Evolutionary conservation across 23 tunicate species (phyloP), one percentile per base, ranked within the genome.

Genomic region (Aplidium turbinatum): DNA sequence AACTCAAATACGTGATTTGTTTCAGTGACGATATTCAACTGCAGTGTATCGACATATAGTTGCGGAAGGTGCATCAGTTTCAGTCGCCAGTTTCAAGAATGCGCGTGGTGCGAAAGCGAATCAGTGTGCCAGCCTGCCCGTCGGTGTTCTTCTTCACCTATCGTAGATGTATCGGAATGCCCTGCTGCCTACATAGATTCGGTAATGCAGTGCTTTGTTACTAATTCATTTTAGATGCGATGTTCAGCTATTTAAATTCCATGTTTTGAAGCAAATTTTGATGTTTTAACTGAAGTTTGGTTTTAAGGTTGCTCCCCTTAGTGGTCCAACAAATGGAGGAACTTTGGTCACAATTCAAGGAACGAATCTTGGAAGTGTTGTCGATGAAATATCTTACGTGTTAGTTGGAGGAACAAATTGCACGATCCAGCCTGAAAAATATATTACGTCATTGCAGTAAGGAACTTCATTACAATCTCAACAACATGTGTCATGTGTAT

Each of bases 41-140:
- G 62, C n/a, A 20, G 23, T 47, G 33, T 28, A 3, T 25, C 13
- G 27, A 7, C 35, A 9, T 58, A 70, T 45, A 36, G 36, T 22
- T 70, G 76, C 47, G 46, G 47, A 2, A 45, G 38, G 25, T 70
- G 76, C 35, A 48, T 70, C n/a, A 58, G 27, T 3, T 70, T 70
- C 19, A 33, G 76, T 11, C 20, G 58, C 16, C 23, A 47, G 16
- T 70, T 45, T 26, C 16, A 21, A 2, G 47, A 48, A 5, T 70
- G 76, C 29, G 76, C 35, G 19, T 70, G 76, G 76, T 70, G 76
- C 46, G 58, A 13, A 21, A 36, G 27, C 20, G 3, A 3, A 4
- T 24, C 58, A 3, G 36, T 6, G 13, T 46, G 58, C 23, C 13
- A 9, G 35, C 4, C 19, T 9, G 34, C 3, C 5, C 38, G 46